Conservation (phyloP, 1,140 invertebrate species). For the Pogonognathellus flavescens region DNA sequence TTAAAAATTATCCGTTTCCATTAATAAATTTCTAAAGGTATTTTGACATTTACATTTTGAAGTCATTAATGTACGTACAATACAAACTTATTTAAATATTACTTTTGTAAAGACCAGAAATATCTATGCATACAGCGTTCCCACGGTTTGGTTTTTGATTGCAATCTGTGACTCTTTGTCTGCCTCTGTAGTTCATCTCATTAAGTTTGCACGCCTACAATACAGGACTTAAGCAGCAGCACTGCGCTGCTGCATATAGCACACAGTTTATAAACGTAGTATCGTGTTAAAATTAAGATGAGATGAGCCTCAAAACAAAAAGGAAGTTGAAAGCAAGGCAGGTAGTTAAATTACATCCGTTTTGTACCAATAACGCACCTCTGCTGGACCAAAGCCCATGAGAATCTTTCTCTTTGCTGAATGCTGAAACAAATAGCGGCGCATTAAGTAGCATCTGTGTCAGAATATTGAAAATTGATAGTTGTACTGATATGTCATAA, state of each 20-base stretch:
- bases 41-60: too few relatives aligned
- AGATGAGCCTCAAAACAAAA: background rate
- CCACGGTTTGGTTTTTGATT: too few relatives aligned
- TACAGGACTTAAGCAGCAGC: too few relatives aligned
- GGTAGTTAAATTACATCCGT: constrained; percentile 19
- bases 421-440: background rate
- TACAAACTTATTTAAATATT: too few relatives aligned
- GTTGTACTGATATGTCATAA: constrained; percentile 33
- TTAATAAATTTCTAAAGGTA: too few relatives aligned
- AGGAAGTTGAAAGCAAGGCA: background rate
- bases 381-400: background rate
- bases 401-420: background rate
- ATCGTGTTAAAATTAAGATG: background rate
- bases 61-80: too few relatives aligned
- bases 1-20: too few relatives aligned
- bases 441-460: constrained; percentile 15
- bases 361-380: background rate
- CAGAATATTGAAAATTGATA: constrained; percentile 27
- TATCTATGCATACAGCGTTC: background rate
- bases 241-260: too few relatives aligned
- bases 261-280: background rate
- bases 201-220: too few relatives aligned
- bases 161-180: too few relatives aligned
- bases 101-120: too few relatives aligned
- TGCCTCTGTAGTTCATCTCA: too few relatives aligned